A percentile compares a stretch with the other conserved stretches of the same genome.
Evolutionary conservation across 1,140 invertebrate species (phyloP).

Genomic region (Holotrichia oblita): DNA sequence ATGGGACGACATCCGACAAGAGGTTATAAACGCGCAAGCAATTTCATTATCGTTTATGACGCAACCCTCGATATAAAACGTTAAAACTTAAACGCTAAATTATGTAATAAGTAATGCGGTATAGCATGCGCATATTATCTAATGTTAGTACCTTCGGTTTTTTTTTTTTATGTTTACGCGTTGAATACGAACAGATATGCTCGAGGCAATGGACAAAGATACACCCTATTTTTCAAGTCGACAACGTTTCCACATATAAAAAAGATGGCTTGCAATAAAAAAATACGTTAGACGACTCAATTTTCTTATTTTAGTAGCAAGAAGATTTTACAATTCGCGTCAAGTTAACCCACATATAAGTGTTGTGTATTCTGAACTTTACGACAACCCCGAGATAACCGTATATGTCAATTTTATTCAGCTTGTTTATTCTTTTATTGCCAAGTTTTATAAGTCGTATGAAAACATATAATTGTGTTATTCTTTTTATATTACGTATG

Average conservation of each 20-base stretch:
- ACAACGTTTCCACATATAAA: too few relatives aligned
- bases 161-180: too few relatives aligned
- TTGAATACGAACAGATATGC: too few relatives aligned
- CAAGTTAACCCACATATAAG: neutral
- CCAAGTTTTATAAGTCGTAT: neutral
- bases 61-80: neutral
- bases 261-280: too few relatives aligned
- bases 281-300: neutral
- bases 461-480: too few relatives aligned
- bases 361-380: neutral
- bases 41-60: conserved; percentile 18
- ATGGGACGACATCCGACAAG: neutral
- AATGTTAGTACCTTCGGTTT: too few relatives aligned
- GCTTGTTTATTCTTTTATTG: neutral
- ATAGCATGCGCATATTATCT: too few relatives aligned
- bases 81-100: conserved; percentile 1
- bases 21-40: conserved; percentile 59
- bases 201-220: too few relatives aligned
- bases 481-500: too few relatives aligned
- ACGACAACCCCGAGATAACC: neutral
- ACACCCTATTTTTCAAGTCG: too few relatives aligned
- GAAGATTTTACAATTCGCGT: neutral
- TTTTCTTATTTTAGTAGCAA: neutral
- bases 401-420: neutral
- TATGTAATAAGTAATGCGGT: neutral